Conservation (phyloP, 2,888 invertebrate genomes). For the Euzetes globulus region DNA sequence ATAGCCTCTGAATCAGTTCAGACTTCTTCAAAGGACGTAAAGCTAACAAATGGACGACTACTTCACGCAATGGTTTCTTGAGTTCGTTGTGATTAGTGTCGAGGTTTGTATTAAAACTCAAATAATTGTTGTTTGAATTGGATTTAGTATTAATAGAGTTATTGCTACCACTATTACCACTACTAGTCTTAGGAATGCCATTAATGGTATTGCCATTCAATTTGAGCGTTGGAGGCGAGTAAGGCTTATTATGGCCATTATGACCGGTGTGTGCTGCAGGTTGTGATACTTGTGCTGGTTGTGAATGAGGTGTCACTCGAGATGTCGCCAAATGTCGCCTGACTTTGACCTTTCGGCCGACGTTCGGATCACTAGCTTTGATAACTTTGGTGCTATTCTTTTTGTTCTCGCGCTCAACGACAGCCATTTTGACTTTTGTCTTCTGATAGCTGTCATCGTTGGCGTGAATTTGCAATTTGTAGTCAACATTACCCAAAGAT, state of each 20-base stretch:
- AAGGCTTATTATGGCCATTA: constrained; percentile 3
- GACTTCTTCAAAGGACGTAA: constrained; percentile 87
- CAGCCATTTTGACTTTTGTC: constrained; percentile 82
- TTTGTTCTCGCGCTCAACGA: constrained; percentile 76
- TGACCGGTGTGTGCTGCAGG: constrained; percentile 6
- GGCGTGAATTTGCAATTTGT: constrained; percentile 84
- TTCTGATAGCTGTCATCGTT: constrained; percentile 92
- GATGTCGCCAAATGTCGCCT: constrained; percentile 48
- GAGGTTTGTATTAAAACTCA: not conserved
- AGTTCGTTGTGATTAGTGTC: constrained; percentile 10
- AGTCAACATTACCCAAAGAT: constrained; percentile 74
- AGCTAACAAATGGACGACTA: constrained; percentile 87
- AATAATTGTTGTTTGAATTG: not conserved
- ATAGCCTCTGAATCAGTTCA: constrained; percentile 68
- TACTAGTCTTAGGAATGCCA: constrained; percentile 22
- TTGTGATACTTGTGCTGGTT: constrained; percentile 17
- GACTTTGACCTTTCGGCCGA: constrained; percentile 77
- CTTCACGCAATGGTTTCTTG: constrained; percentile 56
- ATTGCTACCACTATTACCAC: not conserved
- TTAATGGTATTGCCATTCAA: constrained; percentile 25
- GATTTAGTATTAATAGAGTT: not conserved
- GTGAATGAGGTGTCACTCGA: constrained; percentile 6
- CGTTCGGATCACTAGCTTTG: constrained; percentile 80
- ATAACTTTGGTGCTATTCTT: constrained; percentile 91
- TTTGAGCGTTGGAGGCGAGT: constrained; percentile 25